Percentiles rank a stretch among this genome's conserved stretches.
Evolutionary conservation across 2,113 vertebrate species (phyloP).

Genomic region (Nyctereutes procyonoides): DNA sequence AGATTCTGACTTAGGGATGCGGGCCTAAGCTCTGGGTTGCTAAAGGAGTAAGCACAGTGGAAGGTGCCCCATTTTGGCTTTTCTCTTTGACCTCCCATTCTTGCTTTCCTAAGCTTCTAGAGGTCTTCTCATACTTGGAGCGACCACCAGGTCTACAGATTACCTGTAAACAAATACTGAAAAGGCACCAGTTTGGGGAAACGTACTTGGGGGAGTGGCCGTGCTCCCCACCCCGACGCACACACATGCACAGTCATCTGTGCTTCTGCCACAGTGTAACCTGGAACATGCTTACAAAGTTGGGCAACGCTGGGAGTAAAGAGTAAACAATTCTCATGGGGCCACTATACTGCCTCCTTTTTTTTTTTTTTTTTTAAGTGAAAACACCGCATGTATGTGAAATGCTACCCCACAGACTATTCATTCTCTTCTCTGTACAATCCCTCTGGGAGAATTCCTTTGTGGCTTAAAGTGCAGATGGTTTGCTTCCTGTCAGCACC

Average conservation of each 20-base stretch:
- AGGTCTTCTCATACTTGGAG: neutral
- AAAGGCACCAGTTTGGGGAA: neutral
- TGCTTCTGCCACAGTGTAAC: too few relatives aligned
- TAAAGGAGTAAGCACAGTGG: neutral
- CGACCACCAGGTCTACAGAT: neutral
- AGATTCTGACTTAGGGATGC: neutral
- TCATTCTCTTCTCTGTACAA: neutral
- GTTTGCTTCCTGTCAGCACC: slow-evolving; percentile 72
- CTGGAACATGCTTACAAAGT: neutral
- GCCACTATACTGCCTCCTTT: neutral
- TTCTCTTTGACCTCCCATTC: neutral
- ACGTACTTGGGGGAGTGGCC: neutral
- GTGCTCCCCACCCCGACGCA: too few relatives aligned
- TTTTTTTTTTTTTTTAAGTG: neutral
- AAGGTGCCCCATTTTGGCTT: neutral
- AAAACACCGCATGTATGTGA: neutral
- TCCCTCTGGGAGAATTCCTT: slow-evolving; percentile 62
- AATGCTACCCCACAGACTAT: neutral
- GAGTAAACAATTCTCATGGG: neutral
- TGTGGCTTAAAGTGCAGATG: slow-evolving; percentile 67
- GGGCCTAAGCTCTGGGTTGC: neutral
- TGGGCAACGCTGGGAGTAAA: neutral
- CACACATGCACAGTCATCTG: neutral
- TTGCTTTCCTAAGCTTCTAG: neutral
- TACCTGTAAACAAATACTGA: neutral